Base-by-base conservation (phyloP, 2,113 vertebrate genomes). In the Bufo bufo region DNA sequence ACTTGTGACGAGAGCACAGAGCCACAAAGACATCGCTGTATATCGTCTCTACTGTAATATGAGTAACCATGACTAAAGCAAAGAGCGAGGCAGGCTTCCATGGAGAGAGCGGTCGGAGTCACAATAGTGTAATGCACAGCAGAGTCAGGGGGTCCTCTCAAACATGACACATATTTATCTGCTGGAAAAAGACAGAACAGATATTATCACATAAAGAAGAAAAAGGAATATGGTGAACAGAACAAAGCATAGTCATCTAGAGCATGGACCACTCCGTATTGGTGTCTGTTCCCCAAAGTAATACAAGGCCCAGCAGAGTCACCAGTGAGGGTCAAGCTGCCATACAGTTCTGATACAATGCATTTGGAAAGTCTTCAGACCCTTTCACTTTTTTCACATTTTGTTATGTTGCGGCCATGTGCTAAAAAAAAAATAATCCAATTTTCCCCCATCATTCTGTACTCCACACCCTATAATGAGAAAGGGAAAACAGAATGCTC, bases 21-120 rank as follows among this genome's bases (percentile, higher is more conserved):
- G 12, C 90, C 89, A 49, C 90, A 90, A 63, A 90, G 81, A 74
- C 90, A 90, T 19, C 17, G 43, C 14, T 71, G 19, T 12, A 9
- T 50, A 16, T 9, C 45, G 20, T 89, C 87, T 75, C 75, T 77
- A 16, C 63, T 54, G 6, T 84, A 90, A 82, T 89, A 49, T 14
- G 90, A 77, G 17, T 85, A 77, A 0, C 50, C 66, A n/a, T 66
- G 81, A 16, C 59, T 74, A 14, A 80, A 84, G 52, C 90, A 90
- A 54, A 89, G 58, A 10, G 54, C 71, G 6, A 61, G 74, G 89
- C 90, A 90, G 59, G 80, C 86, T 14, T 43, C 43, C 14, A 3
- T 14, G 11, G 56, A 74, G 14, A 84, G 61, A 1, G 52, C 3
- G n/a, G 7, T n/a, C 2, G 84, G 85, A 4, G 82, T 33, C 23